Evolutionary conservation across 2,113 vertebrate genomes (phyloP), one percentile per base, ranked within the genome.

Genomic region (Acrocephalus arundinaceus): DNA sequence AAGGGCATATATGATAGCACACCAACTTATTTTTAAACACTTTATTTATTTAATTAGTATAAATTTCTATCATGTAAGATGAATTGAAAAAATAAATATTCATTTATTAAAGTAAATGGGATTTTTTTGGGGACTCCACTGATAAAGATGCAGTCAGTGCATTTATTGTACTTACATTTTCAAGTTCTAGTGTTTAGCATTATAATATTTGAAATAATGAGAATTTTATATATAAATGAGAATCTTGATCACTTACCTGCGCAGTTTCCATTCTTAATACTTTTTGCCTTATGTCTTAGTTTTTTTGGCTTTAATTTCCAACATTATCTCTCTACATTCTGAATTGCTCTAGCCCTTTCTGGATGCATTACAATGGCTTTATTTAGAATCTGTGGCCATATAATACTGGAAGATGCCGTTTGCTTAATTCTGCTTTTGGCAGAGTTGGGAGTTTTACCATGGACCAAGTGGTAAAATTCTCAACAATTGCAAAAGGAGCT

Each of bases 31-130:
- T 97, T 97, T 97, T 86, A 83, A 98, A 96, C 89, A 72, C 91
- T 97, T 97, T 98, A 98, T 98, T 98, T 98, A 98, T 98, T 98
- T 96, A 97, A 97, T 96, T 97, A 94, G 92, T 96, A 82, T 85
- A 89, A 95, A 96, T 84, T 94, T 97, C 92, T 97, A 95, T 97
- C 75, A 57, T 97, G 80, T 90, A 94, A 87, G 78, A 76, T 57
- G 59, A 91, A 97, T 96, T 92, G 86, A 91, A 85, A 93, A 96
- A 97, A 67, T 68, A 95, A 97, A 91, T 94, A 96, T 81, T 93
- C 89, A 61, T 85, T 86, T 96, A 91, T 95, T 96, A 95, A 95
- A 97, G 83, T 94, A 94, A 96, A 90, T 85, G 90, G 94, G 87
- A 92, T 96, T 94, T 95, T 95, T 94, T 66, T 24, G 87, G 89